Evolutionary conservation across 2,113 vertebrate genomes (phyloP).

Genomic region (Carollia perspicillata): DNA sequence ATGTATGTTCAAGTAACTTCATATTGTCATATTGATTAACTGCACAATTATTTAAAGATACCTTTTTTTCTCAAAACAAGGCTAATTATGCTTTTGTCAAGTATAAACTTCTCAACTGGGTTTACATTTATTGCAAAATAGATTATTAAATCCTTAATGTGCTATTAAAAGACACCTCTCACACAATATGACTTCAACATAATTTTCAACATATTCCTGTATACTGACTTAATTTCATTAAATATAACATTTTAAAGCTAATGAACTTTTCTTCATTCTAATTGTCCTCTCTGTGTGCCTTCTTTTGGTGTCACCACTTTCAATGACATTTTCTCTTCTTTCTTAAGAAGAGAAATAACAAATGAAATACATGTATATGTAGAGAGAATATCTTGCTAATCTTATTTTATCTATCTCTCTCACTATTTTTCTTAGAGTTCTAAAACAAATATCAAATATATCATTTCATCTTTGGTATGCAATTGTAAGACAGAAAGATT

Average conservation of each 20-base stretch:
- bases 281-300: not conserved
- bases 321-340: not conserved
- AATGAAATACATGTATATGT: not conserved
- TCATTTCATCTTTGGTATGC: not conserved
- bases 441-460: not conserved
- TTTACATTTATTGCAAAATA: slow-evolving; percentile 19
- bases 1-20: not conserved
- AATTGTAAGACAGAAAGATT: not conserved
- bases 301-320: not conserved
- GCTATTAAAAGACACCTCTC: not conserved
- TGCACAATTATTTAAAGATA: not conserved
- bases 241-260: not conserved
- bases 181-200: not conserved
- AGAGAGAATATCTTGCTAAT: not conserved
- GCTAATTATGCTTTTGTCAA: not conserved
- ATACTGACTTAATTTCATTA: not conserved
- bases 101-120: slow-evolving; percentile 14
- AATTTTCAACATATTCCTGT: not conserved
- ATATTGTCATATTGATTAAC: not conserved
- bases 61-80: not conserved
- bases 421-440: not conserved
- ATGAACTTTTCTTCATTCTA: not conserved
- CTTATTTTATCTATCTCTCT: not conserved
- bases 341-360: not conserved
- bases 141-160: not conserved